phyloP scores from a whole-genome alignment of 2,888 invertebrate genomes.

The Acleris sparsana region DNA sequence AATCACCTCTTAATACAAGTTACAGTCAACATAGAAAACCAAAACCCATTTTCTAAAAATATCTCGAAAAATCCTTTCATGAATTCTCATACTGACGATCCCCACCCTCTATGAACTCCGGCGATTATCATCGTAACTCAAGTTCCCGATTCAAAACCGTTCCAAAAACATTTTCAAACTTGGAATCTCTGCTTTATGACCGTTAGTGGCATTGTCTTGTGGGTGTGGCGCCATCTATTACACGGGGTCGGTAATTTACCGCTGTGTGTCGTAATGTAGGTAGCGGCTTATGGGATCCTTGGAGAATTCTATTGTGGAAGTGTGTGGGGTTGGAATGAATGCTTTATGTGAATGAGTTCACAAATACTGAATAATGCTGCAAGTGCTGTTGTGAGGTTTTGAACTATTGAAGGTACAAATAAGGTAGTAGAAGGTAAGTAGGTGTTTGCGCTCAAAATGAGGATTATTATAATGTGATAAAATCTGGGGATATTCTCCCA shows the following conservation, averaged over 20 bases:
- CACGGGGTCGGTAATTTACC: slow-evolving; percentile 34
- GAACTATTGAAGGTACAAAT: background rate
- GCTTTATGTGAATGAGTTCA: slow-evolving; percentile 11
- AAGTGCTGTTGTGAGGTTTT: background rate
- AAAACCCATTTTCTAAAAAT: too few species aligned
- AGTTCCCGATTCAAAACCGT: slow-evolving; percentile 9
- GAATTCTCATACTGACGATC: too few species aligned
- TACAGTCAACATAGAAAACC: too few species aligned
- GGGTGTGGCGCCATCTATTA: slow-evolving; percentile 36
- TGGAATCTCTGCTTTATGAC: slow-evolving; percentile 34
- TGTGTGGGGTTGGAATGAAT: slow-evolving; percentile 22
- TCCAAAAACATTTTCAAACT: slow-evolving; percentile 33
- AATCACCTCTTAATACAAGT: too few species aligned
- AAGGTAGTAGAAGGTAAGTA: too few species aligned
- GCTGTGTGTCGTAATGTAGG: slow-evolving; percentile 32
- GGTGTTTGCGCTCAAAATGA: too few species aligned
- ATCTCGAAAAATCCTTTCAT: too few species aligned
- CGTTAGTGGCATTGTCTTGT: slow-evolving; percentile 35
- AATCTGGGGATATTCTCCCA: too few species aligned
- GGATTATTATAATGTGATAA: too few species aligned
- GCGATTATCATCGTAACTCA: slow-evolving; percentile 1
- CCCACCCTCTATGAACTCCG: too few species aligned
- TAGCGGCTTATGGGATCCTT: slow-evolving; percentile 31
- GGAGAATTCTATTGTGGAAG: slow-evolving; percentile 33
- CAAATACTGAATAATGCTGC: background rate